These are phyloP conservation scores for Microdon myrmicae DNA, from an alignment of 2,888 invertebrate species.

Conservation along the genomic window DNA sequence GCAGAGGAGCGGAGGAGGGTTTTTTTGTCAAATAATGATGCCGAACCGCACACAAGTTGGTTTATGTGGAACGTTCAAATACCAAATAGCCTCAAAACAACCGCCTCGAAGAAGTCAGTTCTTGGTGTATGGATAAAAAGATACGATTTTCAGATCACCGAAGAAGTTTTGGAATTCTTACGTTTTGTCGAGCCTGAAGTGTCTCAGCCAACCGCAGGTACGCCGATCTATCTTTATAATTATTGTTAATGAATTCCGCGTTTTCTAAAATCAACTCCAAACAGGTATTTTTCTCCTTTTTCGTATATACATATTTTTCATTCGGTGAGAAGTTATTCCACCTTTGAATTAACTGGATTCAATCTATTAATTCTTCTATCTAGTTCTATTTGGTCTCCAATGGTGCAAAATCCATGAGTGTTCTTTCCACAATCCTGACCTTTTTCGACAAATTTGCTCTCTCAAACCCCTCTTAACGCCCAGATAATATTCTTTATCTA, in stretches of 20 bases:
- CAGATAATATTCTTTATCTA: too few relatives aligned
- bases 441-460: too few relatives aligned
- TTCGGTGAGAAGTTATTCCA: too few relatives aligned
- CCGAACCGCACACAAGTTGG: slow-evolving; percentile 57
- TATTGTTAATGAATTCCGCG: not conserved
- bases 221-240: not conserved
- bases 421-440: too few relatives aligned
- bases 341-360: too few relatives aligned
- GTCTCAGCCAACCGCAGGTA: too few relatives aligned
- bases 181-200: slow-evolving; percentile 50
- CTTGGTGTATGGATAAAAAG: slow-evolving; percentile 61
- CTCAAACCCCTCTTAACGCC: too few relatives aligned
- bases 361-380: too few relatives aligned
- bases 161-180: slow-evolving; percentile 59
- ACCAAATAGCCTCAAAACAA: slow-evolving; percentile 35
- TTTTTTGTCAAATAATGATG: slow-evolving; percentile 19
- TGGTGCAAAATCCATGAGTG: too few relatives aligned
- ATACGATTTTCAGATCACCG: slow-evolving; percentile 55
- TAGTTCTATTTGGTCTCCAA: too few relatives aligned
- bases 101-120: slow-evolving; percentile 47
- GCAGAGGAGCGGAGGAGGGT: slow-evolving; percentile 24
- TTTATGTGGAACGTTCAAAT: slow-evolving; percentile 59
- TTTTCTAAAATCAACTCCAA: not conserved
- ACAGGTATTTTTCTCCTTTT: too few relatives aligned
- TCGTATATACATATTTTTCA: too few relatives aligned